Conservation (phyloP, 2,113 vertebrate genomes). For the Smithornis capensis region DNA sequence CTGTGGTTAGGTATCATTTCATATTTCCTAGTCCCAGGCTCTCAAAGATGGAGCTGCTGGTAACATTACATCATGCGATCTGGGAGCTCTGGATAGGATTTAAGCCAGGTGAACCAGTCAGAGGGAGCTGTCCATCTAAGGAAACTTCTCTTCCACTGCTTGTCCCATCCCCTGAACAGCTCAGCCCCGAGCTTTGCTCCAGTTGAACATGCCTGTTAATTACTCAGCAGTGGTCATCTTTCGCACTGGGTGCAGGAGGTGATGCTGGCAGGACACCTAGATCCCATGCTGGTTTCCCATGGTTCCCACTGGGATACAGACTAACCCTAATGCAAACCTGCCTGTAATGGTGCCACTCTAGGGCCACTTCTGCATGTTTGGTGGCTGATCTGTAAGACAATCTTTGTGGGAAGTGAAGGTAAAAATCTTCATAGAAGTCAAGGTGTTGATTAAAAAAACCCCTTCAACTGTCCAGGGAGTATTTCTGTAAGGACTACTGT, state of each 20-base stretch:
- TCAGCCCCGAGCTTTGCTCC: not conserved
- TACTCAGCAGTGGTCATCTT: not conserved
- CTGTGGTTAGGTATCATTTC: fast-evolving
- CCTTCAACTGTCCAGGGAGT: not conserved
- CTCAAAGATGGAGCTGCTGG: not conserved
- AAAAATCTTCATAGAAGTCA: not conserved
- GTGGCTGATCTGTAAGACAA: slow-evolving; percentile 15
- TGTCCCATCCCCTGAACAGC: fast-evolving
- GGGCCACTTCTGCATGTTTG: not conserved
- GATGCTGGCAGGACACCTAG: not conserved
- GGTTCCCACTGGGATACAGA: not conserved
- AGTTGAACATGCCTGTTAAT: not conserved
- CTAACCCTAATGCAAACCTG: not conserved
- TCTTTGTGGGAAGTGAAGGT: slow-evolving; percentile 48
- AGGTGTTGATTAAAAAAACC: slow-evolving; percentile 29
- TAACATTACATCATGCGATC: not conserved
- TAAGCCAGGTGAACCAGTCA: not conserved
- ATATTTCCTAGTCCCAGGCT: not conserved
- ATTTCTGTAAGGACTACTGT: slow-evolving; percentile 38
- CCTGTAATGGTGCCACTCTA: not conserved
- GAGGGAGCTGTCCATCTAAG: not conserved
- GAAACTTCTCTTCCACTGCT: not conserved
- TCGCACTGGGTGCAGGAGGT: not conserved
- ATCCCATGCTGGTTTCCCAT: not conserved
- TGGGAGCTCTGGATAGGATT: not conserved